Evolutionary conservation across 2,888 invertebrate genomes (phyloP).

Genomic region (Tipula vernalis): DNA sequence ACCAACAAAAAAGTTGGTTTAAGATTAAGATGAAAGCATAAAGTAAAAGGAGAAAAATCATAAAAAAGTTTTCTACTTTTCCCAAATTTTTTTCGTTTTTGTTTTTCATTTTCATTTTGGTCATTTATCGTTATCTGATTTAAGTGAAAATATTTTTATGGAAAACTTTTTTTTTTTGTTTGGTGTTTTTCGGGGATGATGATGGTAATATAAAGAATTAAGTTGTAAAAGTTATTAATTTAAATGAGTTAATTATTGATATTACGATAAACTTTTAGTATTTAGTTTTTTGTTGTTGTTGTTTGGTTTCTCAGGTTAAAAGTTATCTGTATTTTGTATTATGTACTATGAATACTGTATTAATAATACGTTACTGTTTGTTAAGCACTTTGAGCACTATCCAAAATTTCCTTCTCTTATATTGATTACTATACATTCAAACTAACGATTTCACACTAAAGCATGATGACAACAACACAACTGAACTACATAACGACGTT

Average conservation of each 20-base stretch:
- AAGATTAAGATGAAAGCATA: background rate
- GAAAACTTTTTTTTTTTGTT: background rate
- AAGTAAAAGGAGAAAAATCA: background rate
- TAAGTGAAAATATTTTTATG: background rate
- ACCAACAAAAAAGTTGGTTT: background rate
- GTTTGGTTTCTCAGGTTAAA: background rate
- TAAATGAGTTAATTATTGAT: conserved; percentile 4
- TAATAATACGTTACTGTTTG: background rate
- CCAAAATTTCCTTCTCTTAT: background rate
- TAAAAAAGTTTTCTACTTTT: background rate
- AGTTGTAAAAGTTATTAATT: background rate
- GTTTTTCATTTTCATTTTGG: background rate
- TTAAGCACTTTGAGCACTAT: background rate
- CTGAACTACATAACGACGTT: background rate
- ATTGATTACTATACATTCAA: background rate
- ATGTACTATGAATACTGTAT: background rate
- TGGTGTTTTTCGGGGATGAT: background rate
- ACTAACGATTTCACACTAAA: background rate
- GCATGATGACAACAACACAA: background rate
- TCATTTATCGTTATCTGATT: background rate
- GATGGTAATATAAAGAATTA: background rate
- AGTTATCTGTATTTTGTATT: background rate
- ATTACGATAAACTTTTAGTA: background rate
- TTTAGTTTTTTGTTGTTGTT: background rate
- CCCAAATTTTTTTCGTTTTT: background rate